These are phyloP conservation scores for Avahi laniger DNA, from an alignment of 2,797 vertebrate species.

Conservation along the genomic window DNA sequence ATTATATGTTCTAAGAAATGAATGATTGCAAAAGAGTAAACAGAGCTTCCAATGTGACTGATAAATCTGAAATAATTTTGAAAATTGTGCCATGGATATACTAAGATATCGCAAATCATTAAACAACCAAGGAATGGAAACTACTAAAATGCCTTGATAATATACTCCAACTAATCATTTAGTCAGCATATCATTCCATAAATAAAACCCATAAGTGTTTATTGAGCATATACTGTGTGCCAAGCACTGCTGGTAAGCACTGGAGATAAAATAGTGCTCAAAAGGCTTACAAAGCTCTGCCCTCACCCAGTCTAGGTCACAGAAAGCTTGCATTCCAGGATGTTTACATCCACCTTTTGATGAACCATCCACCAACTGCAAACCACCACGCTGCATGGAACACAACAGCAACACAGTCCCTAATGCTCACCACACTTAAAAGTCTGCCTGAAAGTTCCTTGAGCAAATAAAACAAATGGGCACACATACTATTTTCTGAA, in stretches of 20 bases:
- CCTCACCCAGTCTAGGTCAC: neutral
- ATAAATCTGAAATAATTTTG: slow-evolving; percentile 78
- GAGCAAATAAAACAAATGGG: neutral
- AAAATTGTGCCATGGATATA: slow-evolving; percentile 59
- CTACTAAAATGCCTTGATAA: neutral
- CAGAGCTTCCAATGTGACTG: slow-evolving; percentile 73
- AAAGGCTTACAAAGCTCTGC: neutral
- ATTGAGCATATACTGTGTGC: neutral
- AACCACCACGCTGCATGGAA: too few species aligned
- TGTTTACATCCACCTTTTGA: neutral
- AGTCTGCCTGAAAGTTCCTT: neutral
- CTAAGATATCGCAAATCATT: slow-evolving; percentile 78
- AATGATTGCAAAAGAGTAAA: slow-evolving; percentile 79
- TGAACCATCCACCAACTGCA: neutral
- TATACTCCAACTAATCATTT: neutral
- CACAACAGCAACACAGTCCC: accelerated
- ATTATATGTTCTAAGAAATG: slow-evolving; percentile 74
- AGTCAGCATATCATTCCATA: neutral
- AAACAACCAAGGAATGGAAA: neutral
- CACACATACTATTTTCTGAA: neutral
- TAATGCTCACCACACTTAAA: neutral
- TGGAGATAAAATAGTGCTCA: neutral
- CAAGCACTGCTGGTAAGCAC: neutral
- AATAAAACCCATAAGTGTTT: neutral
- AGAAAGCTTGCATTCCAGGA: neutral